phyloP scores from a whole-genome alignment of 2,797 vertebrate genomes.

The Spea hammondii region DNA sequence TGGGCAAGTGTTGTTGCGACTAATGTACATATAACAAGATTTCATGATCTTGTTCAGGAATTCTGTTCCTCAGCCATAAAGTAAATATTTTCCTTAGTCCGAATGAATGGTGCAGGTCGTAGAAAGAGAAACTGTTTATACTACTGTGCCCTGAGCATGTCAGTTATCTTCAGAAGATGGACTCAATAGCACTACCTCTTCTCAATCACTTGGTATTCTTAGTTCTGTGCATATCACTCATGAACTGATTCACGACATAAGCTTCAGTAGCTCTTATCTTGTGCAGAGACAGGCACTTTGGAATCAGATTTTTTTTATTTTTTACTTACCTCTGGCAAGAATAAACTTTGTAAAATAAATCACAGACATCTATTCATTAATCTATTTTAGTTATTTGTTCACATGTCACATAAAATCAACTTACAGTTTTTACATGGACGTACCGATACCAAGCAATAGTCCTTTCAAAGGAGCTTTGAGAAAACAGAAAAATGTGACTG shows the following conservation, averaged over 20 bases:
- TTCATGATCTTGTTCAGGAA: background rate
- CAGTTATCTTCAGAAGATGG: background rate
- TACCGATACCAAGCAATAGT: too few species aligned
- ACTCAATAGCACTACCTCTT: background rate
- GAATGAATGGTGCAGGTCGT: background rate
- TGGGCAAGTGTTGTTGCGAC: too few species aligned
- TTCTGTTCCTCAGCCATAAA: constrained; percentile 8
- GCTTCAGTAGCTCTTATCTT: constrained; percentile 12
- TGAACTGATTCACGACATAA: constrained; percentile 9
- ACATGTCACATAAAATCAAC: too few species aligned
- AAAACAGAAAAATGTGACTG: too few species aligned
- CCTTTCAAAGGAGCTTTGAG: too few species aligned
- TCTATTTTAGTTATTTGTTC: too few species aligned
- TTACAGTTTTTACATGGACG: too few species aligned
- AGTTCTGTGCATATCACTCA: constrained; percentile 14
- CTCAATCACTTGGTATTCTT: constrained; percentile 21
- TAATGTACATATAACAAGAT: background rate
- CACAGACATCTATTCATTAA: too few species aligned
- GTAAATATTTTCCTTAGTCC: constrained; percentile 13
- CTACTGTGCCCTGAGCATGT: background rate
- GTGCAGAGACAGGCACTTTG: constrained; percentile 9
- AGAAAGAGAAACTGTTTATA: constrained; percentile 3
- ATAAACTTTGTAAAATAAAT: background rate
- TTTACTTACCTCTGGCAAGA: background rate
- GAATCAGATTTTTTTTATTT: background rate